These are phyloP conservation scores for Eupsittula cactorum DNA, from an alignment of 2,113 vertebrate species.

Conservation along the genomic window DNA sequence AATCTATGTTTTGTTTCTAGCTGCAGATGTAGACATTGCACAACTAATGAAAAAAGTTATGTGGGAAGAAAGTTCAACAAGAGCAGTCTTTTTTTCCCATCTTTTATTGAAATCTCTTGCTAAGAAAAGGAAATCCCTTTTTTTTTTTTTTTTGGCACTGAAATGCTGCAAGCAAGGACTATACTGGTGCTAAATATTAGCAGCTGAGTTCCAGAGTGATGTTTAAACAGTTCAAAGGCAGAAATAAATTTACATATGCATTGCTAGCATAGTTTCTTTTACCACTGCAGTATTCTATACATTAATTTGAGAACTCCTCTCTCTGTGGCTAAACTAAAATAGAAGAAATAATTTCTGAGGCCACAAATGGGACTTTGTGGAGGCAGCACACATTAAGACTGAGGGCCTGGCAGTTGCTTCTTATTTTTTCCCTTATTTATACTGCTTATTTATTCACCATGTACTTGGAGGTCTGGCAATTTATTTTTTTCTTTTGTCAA, in stretches of 20 bases:
- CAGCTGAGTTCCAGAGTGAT: constrained; percentile 46
- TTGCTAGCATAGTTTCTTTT: constrained; percentile 50
- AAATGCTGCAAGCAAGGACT: constrained; percentile 7
- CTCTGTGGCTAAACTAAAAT: constrained; percentile 39
- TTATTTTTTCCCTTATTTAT: neutral
- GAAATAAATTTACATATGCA: constrained; percentile 50
- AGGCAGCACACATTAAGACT: constrained; percentile 36
- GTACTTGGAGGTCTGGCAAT: neutral
- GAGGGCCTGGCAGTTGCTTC: neutral
- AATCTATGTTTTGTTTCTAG: constrained; percentile 30
- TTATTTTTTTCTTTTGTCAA: neutral
- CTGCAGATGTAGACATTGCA: constrained; percentile 5
- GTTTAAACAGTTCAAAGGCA: constrained; percentile 64
- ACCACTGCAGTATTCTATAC: neutral
- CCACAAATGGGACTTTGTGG: constrained; percentile 33
- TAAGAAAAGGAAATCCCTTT: constrained; percentile 38
- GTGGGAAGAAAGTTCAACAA: neutral
- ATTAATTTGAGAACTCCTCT: constrained; percentile 19
- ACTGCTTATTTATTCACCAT: neutral
- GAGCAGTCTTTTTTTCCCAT: neutral
- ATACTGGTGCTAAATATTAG: constrained; percentile 2
- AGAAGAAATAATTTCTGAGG: constrained; percentile 59
- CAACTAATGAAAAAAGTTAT: neutral
- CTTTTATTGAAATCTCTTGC: constrained; percentile 3
- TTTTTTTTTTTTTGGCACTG: neutral